Evolutionary conservation across 2,113 vertebrate species (phyloP), one percentile per base, ranked within the genome.

Genomic region (Etheostoma spectabile): DNA sequence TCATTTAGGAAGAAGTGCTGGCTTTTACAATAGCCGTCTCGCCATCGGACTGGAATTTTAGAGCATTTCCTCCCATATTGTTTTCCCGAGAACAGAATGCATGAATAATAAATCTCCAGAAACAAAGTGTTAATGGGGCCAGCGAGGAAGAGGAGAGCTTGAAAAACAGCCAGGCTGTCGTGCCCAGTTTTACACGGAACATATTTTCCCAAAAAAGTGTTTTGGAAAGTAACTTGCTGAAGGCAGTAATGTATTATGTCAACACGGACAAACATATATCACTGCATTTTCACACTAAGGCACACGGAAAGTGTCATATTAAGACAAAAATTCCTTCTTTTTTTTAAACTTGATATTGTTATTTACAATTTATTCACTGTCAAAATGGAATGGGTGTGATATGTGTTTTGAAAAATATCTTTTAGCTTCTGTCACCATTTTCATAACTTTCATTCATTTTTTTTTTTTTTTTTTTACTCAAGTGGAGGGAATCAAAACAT

Each of bases 31-130:
- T 64, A 45, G 35, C 74, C 53, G 19, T 53, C 46, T 64, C 11
- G 3, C 60, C 75, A 49, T 55, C 65, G 45, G 22, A 52, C 73
- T 75, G 24, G 30, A 78, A 60, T 76, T 55, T 66, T 48, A n/a
- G 38, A 68, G 56, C 60, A 52, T 81, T 77, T 78, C 79, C 72
- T 68, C 46, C 71, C 69, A 77, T 56, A 15, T 77, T 79, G n/a
- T 86, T 90, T 86, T 91, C 46, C 76, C 61, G 1, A 74, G 72
- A 78, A 68, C 69, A 79, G 68, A 21, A 33, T 11, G 19, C 77
- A 87, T 91, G 70, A 94, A 93, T 93, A 89, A 92, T 90, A 77
- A 87, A 93, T 74, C 3, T 22, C 2, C 8, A 62, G 76, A 82
- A 70, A 80, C 66, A 59, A 77, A 80, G 78, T 76, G 77, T 76